Percentiles rank a stretch among this genome's conserved stretches.
Evolutionary conservation across 2,888 invertebrate genomes (phyloP).

Genomic region (Nephrotoma flavescens): DNA sequence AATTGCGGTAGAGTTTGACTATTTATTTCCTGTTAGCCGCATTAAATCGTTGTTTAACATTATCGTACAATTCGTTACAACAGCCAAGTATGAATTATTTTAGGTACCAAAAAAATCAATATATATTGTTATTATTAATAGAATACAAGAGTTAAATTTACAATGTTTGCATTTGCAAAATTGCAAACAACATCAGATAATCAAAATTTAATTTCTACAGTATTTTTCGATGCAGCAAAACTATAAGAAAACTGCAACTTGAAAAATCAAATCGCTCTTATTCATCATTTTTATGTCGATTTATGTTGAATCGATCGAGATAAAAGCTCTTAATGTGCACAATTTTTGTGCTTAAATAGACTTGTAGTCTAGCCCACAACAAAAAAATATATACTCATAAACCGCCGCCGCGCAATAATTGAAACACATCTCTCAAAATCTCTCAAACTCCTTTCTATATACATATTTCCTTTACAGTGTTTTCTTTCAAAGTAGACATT

Average conservation of each 20-base stretch:
- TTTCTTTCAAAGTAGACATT: not conserved
- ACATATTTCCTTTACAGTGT: not conserved
- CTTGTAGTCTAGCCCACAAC: not conserved
- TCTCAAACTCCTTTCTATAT: not conserved
- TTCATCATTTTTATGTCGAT: not conserved
- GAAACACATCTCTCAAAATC: not conserved
- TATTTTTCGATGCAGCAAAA: not conserved
- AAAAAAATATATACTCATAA: not conserved
- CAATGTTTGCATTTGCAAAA: not conserved
- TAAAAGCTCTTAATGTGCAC: not conserved
- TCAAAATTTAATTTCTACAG: not conserved
- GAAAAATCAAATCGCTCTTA: no score
- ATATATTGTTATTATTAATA: no score
- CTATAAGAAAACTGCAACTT: no score
- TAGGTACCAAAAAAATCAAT: no score
- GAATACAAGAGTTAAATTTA: not conserved
- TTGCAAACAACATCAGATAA: not conserved
- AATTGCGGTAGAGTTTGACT: no score
- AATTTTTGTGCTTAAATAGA: not conserved
- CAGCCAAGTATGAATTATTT: no score
- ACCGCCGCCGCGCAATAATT: not conserved
- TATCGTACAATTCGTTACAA: no score
- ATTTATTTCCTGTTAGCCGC: no score
- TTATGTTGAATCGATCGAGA: not conserved
- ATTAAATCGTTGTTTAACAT: no score